Percentiles rank a stretch among this genome's conserved stretches.
Conservation (phyloP, 2,113 vertebrate species). For the Myrmophylax atrothorax region DNA sequence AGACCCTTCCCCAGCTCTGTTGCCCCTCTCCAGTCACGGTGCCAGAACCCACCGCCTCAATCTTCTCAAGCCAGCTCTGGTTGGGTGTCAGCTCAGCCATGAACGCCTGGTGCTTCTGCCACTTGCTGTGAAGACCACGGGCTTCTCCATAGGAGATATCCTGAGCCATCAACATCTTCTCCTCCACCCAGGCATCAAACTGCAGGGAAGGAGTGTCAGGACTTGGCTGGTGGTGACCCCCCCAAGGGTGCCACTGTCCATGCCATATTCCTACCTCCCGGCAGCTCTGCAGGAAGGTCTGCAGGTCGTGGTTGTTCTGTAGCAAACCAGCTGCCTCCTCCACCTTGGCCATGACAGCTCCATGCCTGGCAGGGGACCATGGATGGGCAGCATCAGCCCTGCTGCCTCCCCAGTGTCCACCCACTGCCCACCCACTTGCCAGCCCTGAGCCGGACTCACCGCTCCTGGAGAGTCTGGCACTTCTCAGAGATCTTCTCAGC, state of each 20-base stretch:
- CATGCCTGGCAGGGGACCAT: slow-evolving; percentile 69
- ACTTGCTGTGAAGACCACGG: slow-evolving; percentile 90
- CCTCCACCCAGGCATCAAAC: slow-evolving; percentile 94
- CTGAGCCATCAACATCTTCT: slow-evolving; percentile 94
- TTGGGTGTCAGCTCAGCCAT: slow-evolving; percentile 91
- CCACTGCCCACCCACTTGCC: accelerated
- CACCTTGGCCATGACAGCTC: slow-evolving; percentile 76
- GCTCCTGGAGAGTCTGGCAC: slow-evolving; percentile 83
- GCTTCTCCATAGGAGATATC: slow-evolving; percentile 89
- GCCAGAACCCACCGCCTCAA: slow-evolving; percentile 77
- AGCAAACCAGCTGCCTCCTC: slow-evolving; percentile 81
- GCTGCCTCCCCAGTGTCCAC: accelerated
- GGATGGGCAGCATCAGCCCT: accelerated
- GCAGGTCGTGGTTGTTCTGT: slow-evolving; percentile 88
- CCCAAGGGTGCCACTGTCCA: accelerated
- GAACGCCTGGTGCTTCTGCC: slow-evolving; percentile 95
- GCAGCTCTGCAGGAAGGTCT: slow-evolving; percentile 92
- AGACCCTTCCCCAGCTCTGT: neutral
- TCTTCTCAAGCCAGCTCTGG: slow-evolving; percentile 88
- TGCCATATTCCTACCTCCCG: slow-evolving; percentile 82
- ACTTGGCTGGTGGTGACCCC: accelerated
- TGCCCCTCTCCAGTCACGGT: accelerated
- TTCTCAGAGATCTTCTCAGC: slow-evolving; percentile 86
- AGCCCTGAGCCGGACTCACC: slow-evolving; percentile 52
- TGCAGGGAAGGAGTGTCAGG: slow-evolving; percentile 31